These are phyloP conservation scores for Ciconia nigra DNA, from an alignment of 2,797 vertebrate genomes.

Conservation along the genomic window DNA sequence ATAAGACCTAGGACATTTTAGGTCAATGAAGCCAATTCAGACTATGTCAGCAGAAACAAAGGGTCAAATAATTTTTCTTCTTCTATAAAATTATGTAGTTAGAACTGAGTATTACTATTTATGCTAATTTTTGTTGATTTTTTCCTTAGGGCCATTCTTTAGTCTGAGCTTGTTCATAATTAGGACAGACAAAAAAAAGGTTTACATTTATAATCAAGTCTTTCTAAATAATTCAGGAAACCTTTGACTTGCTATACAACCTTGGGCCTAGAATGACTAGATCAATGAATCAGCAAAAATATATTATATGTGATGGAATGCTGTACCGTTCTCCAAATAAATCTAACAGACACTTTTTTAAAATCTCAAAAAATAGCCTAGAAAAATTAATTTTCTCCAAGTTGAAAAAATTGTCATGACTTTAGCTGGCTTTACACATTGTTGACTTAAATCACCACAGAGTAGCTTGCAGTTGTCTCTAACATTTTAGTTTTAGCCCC, in stretches of 20 bases:
- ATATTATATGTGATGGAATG: neutral
- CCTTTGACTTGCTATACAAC: neutral
- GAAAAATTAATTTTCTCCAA: neutral
- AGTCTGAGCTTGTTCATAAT: neutral
- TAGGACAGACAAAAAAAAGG: neutral
- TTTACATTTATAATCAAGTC: neutral
- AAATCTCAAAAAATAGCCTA: neutral
- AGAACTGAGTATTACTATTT: neutral
- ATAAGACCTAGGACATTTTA: neutral
- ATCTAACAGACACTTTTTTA: neutral
- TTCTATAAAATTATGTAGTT: neutral
- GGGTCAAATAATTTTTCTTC: neutral
- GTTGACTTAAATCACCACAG: neutral
- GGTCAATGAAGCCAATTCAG: neutral
- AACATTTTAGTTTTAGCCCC: neutral
- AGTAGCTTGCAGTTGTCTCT: neutral
- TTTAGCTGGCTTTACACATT: neutral
- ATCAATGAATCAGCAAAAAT: conserved; percentile 3
- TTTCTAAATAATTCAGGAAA: conserved; percentile 1
- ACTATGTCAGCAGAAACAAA: neutral
- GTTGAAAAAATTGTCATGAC: neutral
- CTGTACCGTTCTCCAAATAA: neutral
- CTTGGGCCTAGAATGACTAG: neutral
- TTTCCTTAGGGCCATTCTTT: neutral
- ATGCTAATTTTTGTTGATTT: neutral